Percentiles rank a stretch among this genome's conserved stretches.
phyloP scores from a whole-genome alignment of 64 coral and sea anemone species.

The Stichodactyla mertensii region DNA sequence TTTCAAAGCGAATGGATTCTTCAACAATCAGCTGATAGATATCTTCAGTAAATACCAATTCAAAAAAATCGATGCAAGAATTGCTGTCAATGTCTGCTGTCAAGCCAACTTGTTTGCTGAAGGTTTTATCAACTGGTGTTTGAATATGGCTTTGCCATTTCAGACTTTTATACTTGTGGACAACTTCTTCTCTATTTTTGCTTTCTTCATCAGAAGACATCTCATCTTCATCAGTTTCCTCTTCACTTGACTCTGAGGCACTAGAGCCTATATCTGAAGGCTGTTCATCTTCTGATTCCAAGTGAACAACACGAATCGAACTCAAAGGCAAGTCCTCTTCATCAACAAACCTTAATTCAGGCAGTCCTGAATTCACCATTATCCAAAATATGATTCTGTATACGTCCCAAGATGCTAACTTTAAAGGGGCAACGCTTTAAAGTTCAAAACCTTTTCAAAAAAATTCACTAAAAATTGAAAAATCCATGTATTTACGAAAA shows the following conservation, averaged over 20 bases:
- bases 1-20: conserved; percentile 19
- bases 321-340: conserved; percentile 17
- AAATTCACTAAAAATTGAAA: not conserved
- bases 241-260: not conserved
- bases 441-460: too few species aligned
- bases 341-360: conserved; percentile 34
- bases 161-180: conserved; percentile 20
- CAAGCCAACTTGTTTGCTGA: conserved; percentile 42
- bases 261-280: too few species aligned
- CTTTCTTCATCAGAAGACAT: conserved; percentile 37
- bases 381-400: not conserved
- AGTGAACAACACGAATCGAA: conserved; percentile 25
- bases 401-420: conserved; percentile 23
- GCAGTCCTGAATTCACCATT: not conserved
- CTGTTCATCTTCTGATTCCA: conserved; percentile 13
- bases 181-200: not conserved
- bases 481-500: not conserved
- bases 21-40: conserved; percentile 28
- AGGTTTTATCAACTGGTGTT: conserved; percentile 6
- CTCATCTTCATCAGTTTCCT: conserved; percentile 25
- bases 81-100: conserved; percentile 15
- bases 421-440: conserved; percentile 14
- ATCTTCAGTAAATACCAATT: conserved; percentile 30
- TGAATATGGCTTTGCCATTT: not conserved
- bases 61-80: conserved; percentile 31